These are phyloP conservation scores for Siniperca scherzeri DNA, from an alignment of 2,797 vertebrate species.

Conservation along the genomic window DNA sequence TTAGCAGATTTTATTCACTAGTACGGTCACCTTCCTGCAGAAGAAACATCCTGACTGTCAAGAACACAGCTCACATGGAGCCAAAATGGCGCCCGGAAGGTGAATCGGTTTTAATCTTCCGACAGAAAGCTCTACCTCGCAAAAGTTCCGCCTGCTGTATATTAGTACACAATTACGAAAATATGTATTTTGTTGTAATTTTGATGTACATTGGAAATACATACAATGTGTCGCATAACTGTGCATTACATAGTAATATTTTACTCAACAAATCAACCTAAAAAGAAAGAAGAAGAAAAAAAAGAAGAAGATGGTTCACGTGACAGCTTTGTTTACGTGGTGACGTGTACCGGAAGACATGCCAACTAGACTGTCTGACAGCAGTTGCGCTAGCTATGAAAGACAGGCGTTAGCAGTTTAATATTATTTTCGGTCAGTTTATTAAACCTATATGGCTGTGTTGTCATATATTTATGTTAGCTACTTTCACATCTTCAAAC, in stretches of 20 bases:
- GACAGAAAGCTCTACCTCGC: neutral
- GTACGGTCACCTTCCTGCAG: slow-evolving; percentile 45
- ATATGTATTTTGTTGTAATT: neutral
- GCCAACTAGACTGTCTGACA: neutral
- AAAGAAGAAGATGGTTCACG: slow-evolving; percentile 40
- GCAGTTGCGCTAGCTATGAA: neutral
- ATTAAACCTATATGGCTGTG: neutral
- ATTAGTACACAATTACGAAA: neutral
- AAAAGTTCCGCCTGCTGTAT: slow-evolving; percentile 45
- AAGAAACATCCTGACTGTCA: neutral
- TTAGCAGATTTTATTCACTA: neutral
- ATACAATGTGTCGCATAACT: neutral
- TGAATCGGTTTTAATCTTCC: slow-evolving; percentile 24
- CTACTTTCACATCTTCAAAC: neutral
- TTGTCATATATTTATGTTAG: neutral
- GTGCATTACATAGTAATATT: neutral
- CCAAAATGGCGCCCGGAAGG: slow-evolving; percentile 49
- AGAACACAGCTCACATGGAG: slow-evolving; percentile 32
- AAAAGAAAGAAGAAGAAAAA: no score
- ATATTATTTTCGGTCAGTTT: rapidly evolving
- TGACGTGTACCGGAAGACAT: slow-evolving; percentile 75
- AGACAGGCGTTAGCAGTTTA: neutral
- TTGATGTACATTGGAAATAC: neutral
- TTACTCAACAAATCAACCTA: no score
- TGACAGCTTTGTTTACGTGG: slow-evolving; percentile 73